phyloP scores from a whole-genome alignment of 2,888 invertebrate species.

The Ariolimax columbianus region DNA sequence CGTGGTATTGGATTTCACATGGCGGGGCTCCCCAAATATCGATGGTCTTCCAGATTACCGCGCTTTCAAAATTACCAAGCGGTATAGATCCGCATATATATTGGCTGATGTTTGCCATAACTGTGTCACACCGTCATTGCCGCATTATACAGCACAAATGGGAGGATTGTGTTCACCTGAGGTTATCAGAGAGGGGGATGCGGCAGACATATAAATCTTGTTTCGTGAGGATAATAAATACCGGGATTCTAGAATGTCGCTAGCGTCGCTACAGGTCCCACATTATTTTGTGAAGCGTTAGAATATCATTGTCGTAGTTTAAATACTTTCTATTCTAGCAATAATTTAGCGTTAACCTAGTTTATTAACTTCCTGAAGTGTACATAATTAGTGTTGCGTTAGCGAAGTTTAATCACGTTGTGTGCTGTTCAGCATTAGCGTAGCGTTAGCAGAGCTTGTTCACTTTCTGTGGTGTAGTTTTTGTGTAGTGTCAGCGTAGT shows the following conservation, averaged over 20 bases:
- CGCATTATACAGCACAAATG: conserved; percentile 21
- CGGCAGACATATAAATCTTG: not conserved
- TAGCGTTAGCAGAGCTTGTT: no score
- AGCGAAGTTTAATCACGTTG: no score
- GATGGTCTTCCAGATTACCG: conserved; percentile 18
- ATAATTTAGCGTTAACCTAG: no score
- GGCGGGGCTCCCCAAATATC: conserved; percentile 29
- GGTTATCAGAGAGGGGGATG: not conserved
- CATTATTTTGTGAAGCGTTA: no score
- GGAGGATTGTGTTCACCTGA: conserved; percentile 14
- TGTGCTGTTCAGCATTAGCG: no score
- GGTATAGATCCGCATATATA: conserved; percentile 29
- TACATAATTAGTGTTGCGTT: no score
- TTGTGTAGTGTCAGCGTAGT: no score
- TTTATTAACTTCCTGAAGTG: no score
- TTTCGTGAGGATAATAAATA: conserved; percentile 6
- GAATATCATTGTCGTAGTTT: no score
- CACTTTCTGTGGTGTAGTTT: no score
- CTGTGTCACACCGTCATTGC: not conserved
- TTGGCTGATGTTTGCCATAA: conserved; percentile 28
- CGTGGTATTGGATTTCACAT: conserved; percentile 5
- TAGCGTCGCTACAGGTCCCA: not conserved
- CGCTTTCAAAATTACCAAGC: conserved; percentile 29
- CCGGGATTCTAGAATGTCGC: no score
- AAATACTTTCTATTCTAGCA: no score